These are phyloP conservation scores for Philaenus spumarius DNA, from an alignment of 1,140 invertebrate species.

Conservation along the genomic window DNA sequence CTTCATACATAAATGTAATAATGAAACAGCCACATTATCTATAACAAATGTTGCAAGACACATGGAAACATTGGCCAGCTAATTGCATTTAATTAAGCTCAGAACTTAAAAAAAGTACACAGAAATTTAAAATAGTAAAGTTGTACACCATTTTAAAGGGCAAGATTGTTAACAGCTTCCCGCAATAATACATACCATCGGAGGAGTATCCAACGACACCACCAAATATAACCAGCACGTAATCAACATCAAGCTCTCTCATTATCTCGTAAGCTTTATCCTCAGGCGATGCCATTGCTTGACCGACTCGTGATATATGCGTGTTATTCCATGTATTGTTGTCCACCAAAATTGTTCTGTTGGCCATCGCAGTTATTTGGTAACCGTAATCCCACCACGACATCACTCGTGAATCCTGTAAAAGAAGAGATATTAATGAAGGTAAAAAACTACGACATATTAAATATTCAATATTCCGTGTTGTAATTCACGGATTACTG, in stretches of 20 bases:
- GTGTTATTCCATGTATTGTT: slow-evolving; percentile 99
- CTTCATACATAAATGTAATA: too few relatives aligned
- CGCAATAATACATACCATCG: slow-evolving; percentile 65
- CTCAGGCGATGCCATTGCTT: slow-evolving; percentile 95
- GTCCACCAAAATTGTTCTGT: slow-evolving; percentile 96
- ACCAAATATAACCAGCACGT: slow-evolving; percentile 97
- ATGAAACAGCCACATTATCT: too few relatives aligned
- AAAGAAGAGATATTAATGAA: slow-evolving; percentile 32
- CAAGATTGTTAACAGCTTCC: too few relatives aligned
- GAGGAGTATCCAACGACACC: slow-evolving; percentile 97
- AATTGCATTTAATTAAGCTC: too few relatives aligned
- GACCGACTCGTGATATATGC: slow-evolving; percentile 93
- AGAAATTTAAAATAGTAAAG: slow-evolving; percentile 1
- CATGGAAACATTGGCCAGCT: too few relatives aligned
- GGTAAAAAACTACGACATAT: too few relatives aligned
- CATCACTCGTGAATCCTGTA: slow-evolving; percentile 90
- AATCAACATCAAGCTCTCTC: slow-evolving; percentile 94
- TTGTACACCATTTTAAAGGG: too few relatives aligned
- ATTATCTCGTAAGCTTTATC: slow-evolving; percentile 97
- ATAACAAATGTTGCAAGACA: too few relatives aligned
- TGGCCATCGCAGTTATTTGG: slow-evolving; percentile 98
- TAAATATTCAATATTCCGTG: too few relatives aligned
- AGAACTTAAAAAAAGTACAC: too few relatives aligned
- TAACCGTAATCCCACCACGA: slow-evolving; percentile 99
- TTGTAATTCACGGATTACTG: too few relatives aligned